These are phyloP conservation scores for Pipistrellus nathusii DNA, from an alignment of 2,797 vertebrate species.

Conservation along the genomic window DNA sequence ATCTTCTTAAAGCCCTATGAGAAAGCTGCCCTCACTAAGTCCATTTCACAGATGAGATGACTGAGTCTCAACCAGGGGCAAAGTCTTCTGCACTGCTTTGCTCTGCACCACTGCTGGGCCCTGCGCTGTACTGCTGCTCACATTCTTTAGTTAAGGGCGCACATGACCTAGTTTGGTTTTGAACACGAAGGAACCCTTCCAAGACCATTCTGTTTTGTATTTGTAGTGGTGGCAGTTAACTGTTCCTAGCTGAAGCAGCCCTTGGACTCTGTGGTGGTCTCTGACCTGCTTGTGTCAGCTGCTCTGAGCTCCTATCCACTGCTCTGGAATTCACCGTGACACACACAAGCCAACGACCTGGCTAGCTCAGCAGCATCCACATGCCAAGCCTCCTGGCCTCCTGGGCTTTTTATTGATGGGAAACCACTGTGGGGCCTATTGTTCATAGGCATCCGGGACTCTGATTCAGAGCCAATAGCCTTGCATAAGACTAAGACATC, in stretches of 20 bases:
- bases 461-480: not conserved
- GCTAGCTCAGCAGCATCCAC: not conserved
- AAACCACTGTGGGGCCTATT: not conserved
- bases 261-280: not conserved
- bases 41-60: not conserved
- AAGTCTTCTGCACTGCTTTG: not conserved
- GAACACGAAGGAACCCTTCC: not conserved
- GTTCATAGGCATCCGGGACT: not conserved
- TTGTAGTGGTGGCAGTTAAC: not conserved
- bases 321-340: not conserved
- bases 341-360: not conserved
- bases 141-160: not conserved
- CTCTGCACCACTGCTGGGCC: not conserved
- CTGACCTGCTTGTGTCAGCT: not conserved
- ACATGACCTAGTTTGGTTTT: not conserved
- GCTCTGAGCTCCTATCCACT: not conserved
- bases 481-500: not conserved
- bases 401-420: not conserved
- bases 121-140: not conserved
- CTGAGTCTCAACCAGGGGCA: not conserved
- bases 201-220: not conserved
- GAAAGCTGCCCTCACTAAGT: not conserved
- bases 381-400: not conserved
- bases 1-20: not conserved
- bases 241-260: slow-evolving; percentile 5